Conservation (phyloP, 2,888 invertebrate genomes). For the Coremacera marginata region DNA sequence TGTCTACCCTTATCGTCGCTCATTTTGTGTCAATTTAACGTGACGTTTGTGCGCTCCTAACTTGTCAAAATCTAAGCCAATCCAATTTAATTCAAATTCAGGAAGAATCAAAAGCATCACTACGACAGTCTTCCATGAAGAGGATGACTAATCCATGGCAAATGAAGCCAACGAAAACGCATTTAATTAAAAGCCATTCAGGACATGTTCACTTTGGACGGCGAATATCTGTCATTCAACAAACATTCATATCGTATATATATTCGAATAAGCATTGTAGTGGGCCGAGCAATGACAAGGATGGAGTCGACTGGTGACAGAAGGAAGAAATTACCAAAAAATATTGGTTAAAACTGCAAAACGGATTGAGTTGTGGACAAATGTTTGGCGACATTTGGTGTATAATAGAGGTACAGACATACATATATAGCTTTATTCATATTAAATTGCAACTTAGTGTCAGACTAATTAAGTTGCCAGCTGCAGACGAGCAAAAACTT, state of each 20-base stretch:
- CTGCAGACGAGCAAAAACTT: too few relatives aligned
- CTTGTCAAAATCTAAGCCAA: slow-evolving; percentile 1
- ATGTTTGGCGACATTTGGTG: neutral
- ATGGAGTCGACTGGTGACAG: neutral
- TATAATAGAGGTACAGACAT: neutral
- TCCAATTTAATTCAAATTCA: neutral
- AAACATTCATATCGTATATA: neutral
- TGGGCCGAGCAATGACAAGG: neutral
- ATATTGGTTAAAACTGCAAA: slow-evolving; percentile 6
- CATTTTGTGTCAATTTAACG: too few relatives aligned
- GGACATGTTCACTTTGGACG: slow-evolving; percentile 9
- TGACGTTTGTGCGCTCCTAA: too few relatives aligned
- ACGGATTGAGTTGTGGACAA: slow-evolving; percentile 22
- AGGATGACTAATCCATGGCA: slow-evolving; percentile 4
- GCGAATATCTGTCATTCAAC: neutral
- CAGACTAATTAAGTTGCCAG: neutral
- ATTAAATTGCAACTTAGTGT: neutral
- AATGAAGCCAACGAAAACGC: slow-evolving; percentile 26
- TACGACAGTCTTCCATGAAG: neutral
- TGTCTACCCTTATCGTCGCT: too few relatives aligned
- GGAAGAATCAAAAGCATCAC: slow-evolving; percentile 5
- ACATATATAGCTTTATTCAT: too few relatives aligned
- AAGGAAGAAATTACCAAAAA: neutral
- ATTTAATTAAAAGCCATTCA: slow-evolving; percentile 28
- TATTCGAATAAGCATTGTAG: neutral